Conservation (phyloP, 1,140 invertebrate species). For the Drosophila azteca region DNA sequence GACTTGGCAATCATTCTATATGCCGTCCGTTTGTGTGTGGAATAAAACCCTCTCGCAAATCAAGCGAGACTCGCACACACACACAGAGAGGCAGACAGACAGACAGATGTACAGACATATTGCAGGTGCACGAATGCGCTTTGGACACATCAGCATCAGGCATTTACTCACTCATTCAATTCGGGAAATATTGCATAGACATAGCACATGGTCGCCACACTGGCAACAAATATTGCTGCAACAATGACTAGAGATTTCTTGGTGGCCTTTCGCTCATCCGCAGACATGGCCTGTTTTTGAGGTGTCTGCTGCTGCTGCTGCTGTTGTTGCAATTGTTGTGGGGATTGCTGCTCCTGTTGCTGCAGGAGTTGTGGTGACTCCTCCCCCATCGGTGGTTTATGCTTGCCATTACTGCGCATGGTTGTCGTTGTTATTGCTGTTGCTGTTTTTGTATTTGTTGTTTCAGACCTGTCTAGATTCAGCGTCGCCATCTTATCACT, state of each 20-base stretch:
- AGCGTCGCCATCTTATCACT: constrained; percentile 8
- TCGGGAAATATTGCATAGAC: constrained; percentile 92
- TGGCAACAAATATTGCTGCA: constrained; percentile 70
- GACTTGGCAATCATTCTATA: constrained; percentile 34
- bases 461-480: constrained; percentile 15
- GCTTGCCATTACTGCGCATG: constrained; percentile 38
- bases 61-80: constrained; percentile 24
- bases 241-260: constrained; percentile 82
- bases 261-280: constrained; percentile 77
- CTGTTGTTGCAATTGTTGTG: constrained; percentile 18
- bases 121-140: constrained; percentile 46
- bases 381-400: constrained; percentile 41
- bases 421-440: constrained; percentile 4
- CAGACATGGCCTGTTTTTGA: constrained; percentile 72
- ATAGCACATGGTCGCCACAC: constrained; percentile 76
- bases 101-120: constrained; percentile 3
- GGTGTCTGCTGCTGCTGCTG: constrained; percentile 31
- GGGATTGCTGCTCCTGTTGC: constrained; percentile 8
- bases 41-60: constrained; percentile 35
- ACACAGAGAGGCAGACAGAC: constrained; percentile 4
- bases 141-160: constrained; percentile 38
- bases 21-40: constrained; percentile 14
- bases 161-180: constrained; percentile 90
- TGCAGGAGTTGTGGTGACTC: constrained; percentile 6
- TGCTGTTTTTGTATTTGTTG: no score